Conservation (phyloP, 53 echinoderm and acorn worm genomes). For the Patiria pectinifera region DNA sequence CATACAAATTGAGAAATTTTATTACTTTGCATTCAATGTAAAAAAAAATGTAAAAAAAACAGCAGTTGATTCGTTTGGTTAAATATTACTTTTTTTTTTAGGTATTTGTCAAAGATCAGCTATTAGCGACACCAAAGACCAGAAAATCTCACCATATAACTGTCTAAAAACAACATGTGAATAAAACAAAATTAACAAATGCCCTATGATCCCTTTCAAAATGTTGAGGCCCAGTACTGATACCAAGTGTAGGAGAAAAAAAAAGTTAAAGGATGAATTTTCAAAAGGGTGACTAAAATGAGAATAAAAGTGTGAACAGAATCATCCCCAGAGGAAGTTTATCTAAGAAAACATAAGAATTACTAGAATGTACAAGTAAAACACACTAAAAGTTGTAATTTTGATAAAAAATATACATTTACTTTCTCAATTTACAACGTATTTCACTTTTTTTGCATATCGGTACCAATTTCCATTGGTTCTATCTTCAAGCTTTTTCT, state of each 20-base stretch:
- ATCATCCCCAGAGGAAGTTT: not conserved
- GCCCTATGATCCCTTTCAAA: not conserved
- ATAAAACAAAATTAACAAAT: not conserved
- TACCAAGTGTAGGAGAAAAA: not conserved
- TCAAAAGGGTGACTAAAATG: not conserved
- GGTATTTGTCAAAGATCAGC: too few species aligned
- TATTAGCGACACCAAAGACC: not conserved
- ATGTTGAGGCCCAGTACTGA: slow-evolving; percentile 30
- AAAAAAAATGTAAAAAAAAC: too few species aligned
- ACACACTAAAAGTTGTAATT: slow-evolving; percentile 34
- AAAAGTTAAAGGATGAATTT: not conserved
- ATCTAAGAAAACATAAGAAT: not conserved
- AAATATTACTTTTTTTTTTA: not conserved
- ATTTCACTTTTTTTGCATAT: slow-evolving; percentile 44
- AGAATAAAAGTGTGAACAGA: not conserved
- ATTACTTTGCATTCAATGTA: not conserved
- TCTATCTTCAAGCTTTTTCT: not conserved
- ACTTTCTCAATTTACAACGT: slow-evolving; percentile 29
- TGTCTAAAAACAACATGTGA: not conserved
- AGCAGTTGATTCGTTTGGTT: not conserved
- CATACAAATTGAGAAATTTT: not conserved
- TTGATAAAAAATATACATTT: slow-evolving; percentile 44
- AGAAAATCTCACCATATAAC: not conserved
- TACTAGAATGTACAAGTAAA: slow-evolving; percentile 36
- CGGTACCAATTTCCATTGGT: slow-evolving; percentile 13